Evolutionary conservation across 2,113 vertebrate species (phyloP), one percentile per base, ranked within the genome.

Genomic region (Crocuta crocuta): DNA sequence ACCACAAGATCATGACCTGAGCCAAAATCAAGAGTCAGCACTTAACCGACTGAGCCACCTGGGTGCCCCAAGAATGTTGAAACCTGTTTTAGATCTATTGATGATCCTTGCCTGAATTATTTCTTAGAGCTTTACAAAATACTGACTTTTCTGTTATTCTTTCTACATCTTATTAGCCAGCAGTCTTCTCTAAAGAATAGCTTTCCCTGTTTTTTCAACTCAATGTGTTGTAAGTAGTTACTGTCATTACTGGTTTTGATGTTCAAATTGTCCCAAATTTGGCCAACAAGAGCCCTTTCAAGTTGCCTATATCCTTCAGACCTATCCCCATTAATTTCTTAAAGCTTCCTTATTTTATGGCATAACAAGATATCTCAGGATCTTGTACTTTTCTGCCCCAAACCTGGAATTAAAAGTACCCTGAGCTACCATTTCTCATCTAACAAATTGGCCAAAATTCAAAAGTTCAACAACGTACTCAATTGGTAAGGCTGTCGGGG

Each of bases 391-490:
- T 43, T 80, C 24, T 94, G 31, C 31, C 61, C 55, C 53, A 89
- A 89, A 71, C 45, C 45, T 87, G 11, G 58, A 96, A 89, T 94
- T 94, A 73, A 91, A 96, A 93, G 70, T 61, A 61, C 58, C 58
- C 58, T 86, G 68, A 94, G 65, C 16, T 89, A 66, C 58, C 39
- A 53, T 87, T 92, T 91, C 35, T 95, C 31, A 92, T 21, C 33
- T 95, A 83, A 61, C 19, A 58, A 45, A 80, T 15, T 76, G 45
- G 61, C n/a, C 78, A 87, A 94, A 73, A 66, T 84, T 94, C 53
- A 80, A n/a, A 89, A 76, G 10, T 21, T 90, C 35, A 86, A 43
- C n/a, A 76, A 39, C 70, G 83, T 4, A 48, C 24, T 53, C 16
- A 66, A 33, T 73, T 58, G 28, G 31, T 26, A 35, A 96, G 21